Evolutionary conservation across 1,140 invertebrate genomes (phyloP).

Genomic region (Bemisia tabaci): DNA sequence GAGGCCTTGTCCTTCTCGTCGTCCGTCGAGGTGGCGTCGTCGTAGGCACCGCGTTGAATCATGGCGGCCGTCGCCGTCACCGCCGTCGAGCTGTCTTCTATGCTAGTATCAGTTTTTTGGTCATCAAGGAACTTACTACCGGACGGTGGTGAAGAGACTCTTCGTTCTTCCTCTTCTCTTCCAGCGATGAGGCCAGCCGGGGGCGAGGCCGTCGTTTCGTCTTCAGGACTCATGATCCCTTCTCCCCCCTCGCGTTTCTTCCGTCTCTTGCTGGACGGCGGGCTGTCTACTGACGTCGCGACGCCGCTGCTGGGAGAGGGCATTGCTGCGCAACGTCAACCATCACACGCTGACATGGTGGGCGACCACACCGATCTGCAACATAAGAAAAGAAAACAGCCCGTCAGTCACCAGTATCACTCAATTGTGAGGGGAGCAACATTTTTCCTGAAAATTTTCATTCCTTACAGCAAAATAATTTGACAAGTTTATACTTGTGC

Average conservation of each 20-base stretch:
- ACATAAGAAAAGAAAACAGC: neutral
- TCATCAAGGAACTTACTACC: conserved; percentile 37
- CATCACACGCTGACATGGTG: neutral
- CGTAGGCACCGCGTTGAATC: neutral
- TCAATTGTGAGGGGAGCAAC: too few species aligned
- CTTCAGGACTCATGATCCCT: conserved; percentile 43
- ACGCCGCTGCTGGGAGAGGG: neutral
- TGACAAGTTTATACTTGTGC: too few species aligned
- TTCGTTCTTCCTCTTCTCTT: conserved; percentile 28
- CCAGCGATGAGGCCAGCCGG: conserved; percentile 31
- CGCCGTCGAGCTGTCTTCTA: conserved; percentile 27
- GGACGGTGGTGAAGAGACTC: conserved; percentile 43
- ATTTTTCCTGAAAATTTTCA: too few species aligned
- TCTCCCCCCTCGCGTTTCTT: neutral
- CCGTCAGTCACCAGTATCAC: neutral
- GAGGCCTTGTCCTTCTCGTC: neutral
- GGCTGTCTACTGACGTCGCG: neutral
- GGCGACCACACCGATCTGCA: neutral
- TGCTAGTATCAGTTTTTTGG: conserved; percentile 26
- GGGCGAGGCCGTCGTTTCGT: conserved; percentile 42
- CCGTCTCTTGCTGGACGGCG: neutral
- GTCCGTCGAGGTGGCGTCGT: neutral
- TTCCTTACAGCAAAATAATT: too few species aligned
- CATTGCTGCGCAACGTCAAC: neutral
- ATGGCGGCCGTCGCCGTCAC: conserved; percentile 13